These are phyloP conservation scores for Bugula neritina DNA, from an alignment of 2,888 invertebrate genomes.

Conservation along the genomic window DNA sequence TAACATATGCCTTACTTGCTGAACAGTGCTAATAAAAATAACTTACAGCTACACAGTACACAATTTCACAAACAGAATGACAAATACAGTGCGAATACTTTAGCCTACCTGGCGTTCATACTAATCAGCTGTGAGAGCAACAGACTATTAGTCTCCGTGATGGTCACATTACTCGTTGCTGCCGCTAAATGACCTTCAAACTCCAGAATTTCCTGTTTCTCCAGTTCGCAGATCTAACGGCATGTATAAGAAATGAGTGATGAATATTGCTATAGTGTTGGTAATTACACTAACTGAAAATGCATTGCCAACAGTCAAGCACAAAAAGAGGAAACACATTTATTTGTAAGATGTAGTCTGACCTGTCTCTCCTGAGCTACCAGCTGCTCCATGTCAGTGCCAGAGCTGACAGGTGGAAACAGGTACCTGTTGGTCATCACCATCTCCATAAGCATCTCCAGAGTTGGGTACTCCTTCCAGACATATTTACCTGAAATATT, in stretches of 20 bases:
- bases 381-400: neutral
- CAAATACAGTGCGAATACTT: too few species aligned
- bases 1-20: too few species aligned
- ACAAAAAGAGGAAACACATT: neutral
- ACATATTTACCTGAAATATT: constrained; percentile 12
- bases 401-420: constrained; percentile 19
- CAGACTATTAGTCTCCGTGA: constrained; percentile 82
- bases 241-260: too few species aligned
- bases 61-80: too few species aligned
- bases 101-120: constrained; percentile 71
- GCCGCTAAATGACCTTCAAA: constrained; percentile 83
- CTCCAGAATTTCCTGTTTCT: constrained; percentile 73
- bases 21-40: too few species aligned
- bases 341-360: too few species aligned
- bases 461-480: constrained; percentile 79
- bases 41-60: too few species aligned
- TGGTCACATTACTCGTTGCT: constrained; percentile 75
- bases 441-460: constrained; percentile 87
- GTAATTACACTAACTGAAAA: too few species aligned
- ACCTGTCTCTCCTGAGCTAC: constrained; percentile 22
- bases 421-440: constrained; percentile 78
- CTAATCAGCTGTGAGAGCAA: constrained; percentile 77
- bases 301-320: too few species aligned
- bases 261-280: too few species aligned
- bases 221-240: constrained; percentile 55